Base-by-base conservation (phyloP, 2,113 vertebrate species). In the Tilapia sparmanii region DNA sequence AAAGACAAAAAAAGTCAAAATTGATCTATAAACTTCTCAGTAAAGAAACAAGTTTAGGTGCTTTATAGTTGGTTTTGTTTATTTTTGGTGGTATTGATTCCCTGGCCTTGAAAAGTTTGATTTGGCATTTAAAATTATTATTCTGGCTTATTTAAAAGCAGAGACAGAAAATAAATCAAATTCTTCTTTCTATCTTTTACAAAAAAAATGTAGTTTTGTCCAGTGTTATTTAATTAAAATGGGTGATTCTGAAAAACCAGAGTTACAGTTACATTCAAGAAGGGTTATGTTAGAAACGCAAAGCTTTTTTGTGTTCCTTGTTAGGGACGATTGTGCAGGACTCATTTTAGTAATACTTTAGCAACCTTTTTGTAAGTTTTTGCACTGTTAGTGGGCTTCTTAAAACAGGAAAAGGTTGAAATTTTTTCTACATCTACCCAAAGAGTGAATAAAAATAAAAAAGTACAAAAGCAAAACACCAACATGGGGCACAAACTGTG, bases 181-280 rank as follows among this genome's bases (percentile, higher is more conserved):
- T 8, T 0, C n/a, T n/a, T 71, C 12, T 68, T 40, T 0, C 31
- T 35, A 35, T 63, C 0, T 40, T 63, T 42, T 42, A 71, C 11
- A 40, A 24, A 71, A 71, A 38, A 42, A 24, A 42, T 9, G 0
- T 15, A 0, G 0, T 15, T 68, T 4, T 40, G 12, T 42, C 0
- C 22, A 45, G 8, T 1, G 22, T 45, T 16, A 42, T 45, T 73
- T 73, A 13, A 45, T 73, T 73, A 42, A 73, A 73, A 73, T 73
- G 5, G 13, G 5, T 45, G 0, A 42, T 71, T 42, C n/a, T 71
- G 2, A 40, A 40, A 73, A 73, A 45, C 2, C n/a, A 22, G 63
- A 40, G n/a, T 73, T 42, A 26, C 38, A 63, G 5, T 45, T 73
- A 26, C 40, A 10, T 45, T 73, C 4, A 45, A 45, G 40, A 26